These are phyloP conservation scores for Strigamia crassipes DNA, from an alignment of 2,888 invertebrate genomes.

Conservation along the genomic window DNA sequence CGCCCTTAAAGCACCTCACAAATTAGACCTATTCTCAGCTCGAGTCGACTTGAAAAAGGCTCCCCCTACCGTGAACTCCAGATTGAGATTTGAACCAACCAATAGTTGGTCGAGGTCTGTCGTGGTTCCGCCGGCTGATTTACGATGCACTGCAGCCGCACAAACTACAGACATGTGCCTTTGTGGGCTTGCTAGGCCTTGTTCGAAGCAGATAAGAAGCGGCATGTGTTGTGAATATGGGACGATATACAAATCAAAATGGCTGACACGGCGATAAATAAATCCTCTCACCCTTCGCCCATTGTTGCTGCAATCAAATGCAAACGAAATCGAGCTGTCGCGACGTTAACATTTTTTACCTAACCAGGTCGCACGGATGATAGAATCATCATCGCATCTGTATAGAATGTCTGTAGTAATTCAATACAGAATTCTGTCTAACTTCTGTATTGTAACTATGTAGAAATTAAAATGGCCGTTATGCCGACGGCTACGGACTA, in stretches of 20 bases:
- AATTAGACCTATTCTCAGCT: slow-evolving; percentile 7
- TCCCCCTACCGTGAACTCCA: background rate
- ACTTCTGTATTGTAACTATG: no score
- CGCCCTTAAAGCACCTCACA: slow-evolving; percentile 10
- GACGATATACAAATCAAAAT: slow-evolving; percentile 25
- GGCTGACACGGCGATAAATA: slow-evolving; percentile 15
- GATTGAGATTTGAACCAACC: slow-evolving; percentile 19
- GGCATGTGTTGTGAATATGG: slow-evolving; percentile 19
- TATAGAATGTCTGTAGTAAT: no score
- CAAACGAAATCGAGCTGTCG: background rate
- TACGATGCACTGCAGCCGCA: slow-evolving; percentile 15
- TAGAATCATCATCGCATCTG: no score
- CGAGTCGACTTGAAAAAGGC: background rate
- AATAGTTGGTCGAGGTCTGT: slow-evolving; percentile 4
- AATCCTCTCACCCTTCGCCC: background rate
- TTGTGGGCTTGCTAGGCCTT: slow-evolving; percentile 18
- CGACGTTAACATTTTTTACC: no score
- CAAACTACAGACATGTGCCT: slow-evolving; percentile 30
- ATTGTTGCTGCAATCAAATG: background rate
- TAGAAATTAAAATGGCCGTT: no score
- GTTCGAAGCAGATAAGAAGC: slow-evolving; percentile 30
- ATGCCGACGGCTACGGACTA: no score
- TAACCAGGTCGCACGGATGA: no score
- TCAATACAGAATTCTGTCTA: no score
- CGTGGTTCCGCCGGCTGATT: background rate